Evolutionary conservation across 2,113 vertebrate genomes (phyloP).

Genomic region (Phalacrocorax pelagicus): DNA sequence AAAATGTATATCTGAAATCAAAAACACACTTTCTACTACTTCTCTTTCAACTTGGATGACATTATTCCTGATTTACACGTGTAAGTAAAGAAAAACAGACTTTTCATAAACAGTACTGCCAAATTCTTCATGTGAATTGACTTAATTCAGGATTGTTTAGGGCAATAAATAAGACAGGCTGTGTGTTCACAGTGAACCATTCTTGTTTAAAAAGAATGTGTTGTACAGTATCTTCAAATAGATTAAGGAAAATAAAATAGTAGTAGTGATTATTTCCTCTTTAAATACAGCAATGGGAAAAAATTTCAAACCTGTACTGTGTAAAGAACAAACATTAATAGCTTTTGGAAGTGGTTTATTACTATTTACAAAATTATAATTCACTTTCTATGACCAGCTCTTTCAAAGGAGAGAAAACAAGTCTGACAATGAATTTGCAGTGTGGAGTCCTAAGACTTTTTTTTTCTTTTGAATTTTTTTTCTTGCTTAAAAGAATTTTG

Average conservation of each 20-base stretch:
- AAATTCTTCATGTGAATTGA: constrained; percentile 2
- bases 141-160: background rate
- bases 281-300: background rate
- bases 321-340: background rate
- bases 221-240: background rate
- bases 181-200: background rate
- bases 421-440: background rate
- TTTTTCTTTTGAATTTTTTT: too few species aligned
- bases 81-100: background rate
- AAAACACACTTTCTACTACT: background rate
- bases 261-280: background rate
- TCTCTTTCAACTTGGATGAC: background rate
- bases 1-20: background rate
- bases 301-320: background rate
- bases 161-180: background rate
- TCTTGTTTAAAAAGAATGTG: background rate
- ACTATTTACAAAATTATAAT: background rate
- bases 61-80: background rate
- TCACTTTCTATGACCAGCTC: background rate
- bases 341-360: background rate
- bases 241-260: background rate
- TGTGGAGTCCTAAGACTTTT: background rate
- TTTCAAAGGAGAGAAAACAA: background rate
- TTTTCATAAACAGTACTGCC: background rate
- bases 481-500: background rate